Conservation (phyloP, 1,140 invertebrate species). For the Wasmannia auropunctata region DNA sequence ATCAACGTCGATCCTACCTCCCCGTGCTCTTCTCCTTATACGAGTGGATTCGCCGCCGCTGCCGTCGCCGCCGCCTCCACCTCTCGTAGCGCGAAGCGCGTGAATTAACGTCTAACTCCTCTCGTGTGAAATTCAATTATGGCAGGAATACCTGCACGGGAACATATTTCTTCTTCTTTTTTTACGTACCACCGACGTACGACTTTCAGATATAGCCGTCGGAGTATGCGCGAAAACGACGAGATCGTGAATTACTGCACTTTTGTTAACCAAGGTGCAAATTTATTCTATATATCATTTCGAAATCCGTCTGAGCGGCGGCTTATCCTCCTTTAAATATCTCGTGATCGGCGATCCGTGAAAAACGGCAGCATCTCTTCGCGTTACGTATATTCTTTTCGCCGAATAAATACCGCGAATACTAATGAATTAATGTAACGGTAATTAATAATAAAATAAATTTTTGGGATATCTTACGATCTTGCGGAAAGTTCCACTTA, state of each 20-base stretch:
- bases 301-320: not conserved
- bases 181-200: not conserved
- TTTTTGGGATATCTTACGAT: not conserved
- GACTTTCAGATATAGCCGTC: constrained; percentile 1
- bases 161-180: constrained; percentile 6
- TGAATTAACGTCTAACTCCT: constrained; percentile 58
- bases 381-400: not conserved
- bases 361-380: not conserved
- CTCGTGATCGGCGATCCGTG: not conserved
- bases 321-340: constrained; percentile 15
- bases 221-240: not conserved
- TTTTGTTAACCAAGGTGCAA: constrained; percentile 36
- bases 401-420: constrained; percentile 26
- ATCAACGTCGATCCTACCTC: constrained; percentile 54
- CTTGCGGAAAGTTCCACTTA: not conserved
- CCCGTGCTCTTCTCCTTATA: constrained; percentile 53
- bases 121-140: constrained; percentile 58
- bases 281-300: constrained; percentile 31
- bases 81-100: constrained; percentile 33
- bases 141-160: constrained; percentile 10
- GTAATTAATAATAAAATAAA: constrained; percentile 32
- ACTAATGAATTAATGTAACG: constrained; percentile 30
- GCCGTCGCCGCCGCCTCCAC: not conserved
- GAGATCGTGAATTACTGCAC: not conserved
- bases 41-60: constrained; percentile 4